Conservation (phyloP, 2,888 invertebrate species). For the Argynnis bischoffii region DNA sequence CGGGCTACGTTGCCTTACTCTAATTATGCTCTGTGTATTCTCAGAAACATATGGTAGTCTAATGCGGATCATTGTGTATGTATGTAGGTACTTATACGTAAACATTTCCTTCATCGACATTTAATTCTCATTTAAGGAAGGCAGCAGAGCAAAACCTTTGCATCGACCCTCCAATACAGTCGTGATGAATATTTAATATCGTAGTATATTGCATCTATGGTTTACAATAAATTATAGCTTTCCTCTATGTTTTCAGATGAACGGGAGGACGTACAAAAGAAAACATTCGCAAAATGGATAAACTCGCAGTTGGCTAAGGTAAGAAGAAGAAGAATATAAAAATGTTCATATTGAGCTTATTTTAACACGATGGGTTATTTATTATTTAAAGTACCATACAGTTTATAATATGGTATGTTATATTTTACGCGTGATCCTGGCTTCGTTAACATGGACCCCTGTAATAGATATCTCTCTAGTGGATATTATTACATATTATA, state of each 20-base stretch:
- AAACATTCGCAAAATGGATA: conserved; percentile 96
- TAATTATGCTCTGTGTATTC: no score
- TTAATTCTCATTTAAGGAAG: conserved; percentile 1
- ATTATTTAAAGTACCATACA: not conserved
- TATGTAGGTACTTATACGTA: not conserved
- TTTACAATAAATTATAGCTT: conserved; percentile 4
- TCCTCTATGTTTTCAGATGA: conserved; percentile 87
- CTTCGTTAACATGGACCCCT: no score
- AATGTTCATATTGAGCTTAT: not conserved
- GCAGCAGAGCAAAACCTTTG: not conserved
- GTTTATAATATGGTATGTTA: not conserved
- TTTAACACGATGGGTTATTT: not conserved
- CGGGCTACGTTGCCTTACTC: no score
- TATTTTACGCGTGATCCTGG: no score
- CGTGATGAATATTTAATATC: conserved; percentile 10
- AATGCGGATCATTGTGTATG: no score
- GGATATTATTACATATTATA: not conserved
- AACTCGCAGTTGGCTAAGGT: conserved; percentile 93
- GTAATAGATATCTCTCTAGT: not conserved
- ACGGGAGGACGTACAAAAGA: conserved; percentile 96
- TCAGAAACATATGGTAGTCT: no score
- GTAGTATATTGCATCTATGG: not conserved
- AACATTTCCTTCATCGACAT: not conserved
- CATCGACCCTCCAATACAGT: not conserved
- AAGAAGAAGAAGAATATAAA: no score